phyloP scores from a whole-genome alignment of 64 coral and sea anemone species.

The Actinia equina region DNA sequence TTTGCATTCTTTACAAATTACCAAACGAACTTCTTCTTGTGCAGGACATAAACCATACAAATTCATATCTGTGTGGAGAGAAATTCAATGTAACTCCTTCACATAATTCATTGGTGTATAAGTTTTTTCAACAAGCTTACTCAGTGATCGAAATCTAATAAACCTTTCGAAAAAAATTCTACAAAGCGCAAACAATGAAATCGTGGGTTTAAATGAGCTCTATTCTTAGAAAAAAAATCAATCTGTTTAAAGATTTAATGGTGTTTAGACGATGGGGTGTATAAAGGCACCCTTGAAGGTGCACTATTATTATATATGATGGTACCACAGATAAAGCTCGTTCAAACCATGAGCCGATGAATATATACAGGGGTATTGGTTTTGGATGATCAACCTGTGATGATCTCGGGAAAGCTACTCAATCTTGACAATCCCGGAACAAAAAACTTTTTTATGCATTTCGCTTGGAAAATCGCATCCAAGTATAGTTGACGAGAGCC shows the following conservation, averaged over 20 bases:
- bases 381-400: not conserved
- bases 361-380: not conserved
- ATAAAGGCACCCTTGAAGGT: not conserved
- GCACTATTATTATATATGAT: not conserved
- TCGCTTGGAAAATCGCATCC: not conserved
- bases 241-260: not conserved
- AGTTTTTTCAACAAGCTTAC: not conserved
- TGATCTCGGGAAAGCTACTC: not conserved
- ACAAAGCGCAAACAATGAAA: not conserved
- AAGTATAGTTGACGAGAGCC: not conserved
- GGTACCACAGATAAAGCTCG: not conserved
- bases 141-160: not conserved
- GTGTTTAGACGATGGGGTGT: not conserved
- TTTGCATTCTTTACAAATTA: slow-evolving; percentile 81
- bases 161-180: not conserved
- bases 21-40: slow-evolving; percentile 76
- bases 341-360: not conserved
- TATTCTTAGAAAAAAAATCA: not conserved
- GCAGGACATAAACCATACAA: slow-evolving; percentile 90
- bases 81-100: slow-evolving; percentile 1
- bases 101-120: not conserved
- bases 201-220: not conserved
- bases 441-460: not conserved
- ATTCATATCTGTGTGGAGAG: slow-evolving; percentile 89
- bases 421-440: not conserved